Percentiles rank a stretch among this genome's conserved stretches.
phyloP scores from a whole-genome alignment of 1,140 invertebrate genomes.

The Brachionus koreanus region DNA sequence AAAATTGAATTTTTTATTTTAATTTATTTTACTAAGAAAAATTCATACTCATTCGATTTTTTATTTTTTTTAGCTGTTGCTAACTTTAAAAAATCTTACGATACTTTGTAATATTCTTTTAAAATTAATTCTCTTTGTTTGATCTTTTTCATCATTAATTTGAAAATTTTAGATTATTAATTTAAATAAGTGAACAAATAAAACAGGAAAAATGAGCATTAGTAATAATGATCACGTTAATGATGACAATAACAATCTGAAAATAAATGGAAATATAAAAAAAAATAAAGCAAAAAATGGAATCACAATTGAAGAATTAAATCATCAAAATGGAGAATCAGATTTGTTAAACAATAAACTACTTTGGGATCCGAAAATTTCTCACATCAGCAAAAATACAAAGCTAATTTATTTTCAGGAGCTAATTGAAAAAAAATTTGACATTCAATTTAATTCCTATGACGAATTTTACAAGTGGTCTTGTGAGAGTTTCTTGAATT shows the following conservation, averaged over 20 bases:
- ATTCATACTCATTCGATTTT: background rate
- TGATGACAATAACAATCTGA: background rate
- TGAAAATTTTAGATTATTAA: background rate
- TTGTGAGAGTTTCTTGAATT: slow-evolving; percentile 58
- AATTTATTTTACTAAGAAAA: background rate
- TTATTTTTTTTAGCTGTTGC: background rate
- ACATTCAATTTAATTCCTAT: slow-evolving; percentile 49
- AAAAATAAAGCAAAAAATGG: background rate
- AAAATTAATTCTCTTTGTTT: background rate
- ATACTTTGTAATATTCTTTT: background rate
- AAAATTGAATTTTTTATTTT: slow-evolving; percentile 6
- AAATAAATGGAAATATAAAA: background rate
- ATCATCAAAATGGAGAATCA: background rate
- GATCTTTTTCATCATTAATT: background rate
- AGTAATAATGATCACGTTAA: background rate
- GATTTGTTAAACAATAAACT: background rate
- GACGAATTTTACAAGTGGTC: slow-evolving; percentile 60
- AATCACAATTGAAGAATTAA: background rate
- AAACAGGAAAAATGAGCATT: background rate
- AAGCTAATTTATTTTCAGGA: slow-evolving; percentile 42
- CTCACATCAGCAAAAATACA: background rate
- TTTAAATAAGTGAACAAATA: too few species aligned
- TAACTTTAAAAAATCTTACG: slow-evolving; percentile 22
- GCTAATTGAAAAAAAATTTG: slow-evolving; percentile 46
- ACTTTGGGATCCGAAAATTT: background rate